Conservation (phyloP, 2,113 vertebrate genomes). For the Octodon degus region DNA sequence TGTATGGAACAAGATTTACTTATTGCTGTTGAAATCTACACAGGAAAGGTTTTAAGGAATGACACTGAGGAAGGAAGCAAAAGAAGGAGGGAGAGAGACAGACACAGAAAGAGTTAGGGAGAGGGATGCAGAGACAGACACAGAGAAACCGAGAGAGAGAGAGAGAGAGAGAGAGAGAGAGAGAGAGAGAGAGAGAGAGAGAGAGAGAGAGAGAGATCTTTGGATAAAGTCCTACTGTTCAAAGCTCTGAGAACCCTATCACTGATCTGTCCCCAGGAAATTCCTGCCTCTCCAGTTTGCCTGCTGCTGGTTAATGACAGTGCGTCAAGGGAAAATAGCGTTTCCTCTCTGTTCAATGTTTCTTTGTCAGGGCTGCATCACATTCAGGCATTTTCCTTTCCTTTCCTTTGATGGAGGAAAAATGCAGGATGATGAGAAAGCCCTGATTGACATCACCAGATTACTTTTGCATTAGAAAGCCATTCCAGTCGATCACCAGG, state of each 20-base stretch:
- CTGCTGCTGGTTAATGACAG: constrained; percentile 68
- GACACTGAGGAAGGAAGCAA: neutral
- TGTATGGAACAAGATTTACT: neutral
- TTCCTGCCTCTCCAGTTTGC: constrained; percentile 63
- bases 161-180: neutral
- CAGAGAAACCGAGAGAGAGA: neutral
- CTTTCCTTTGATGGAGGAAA: constrained; percentile 76
- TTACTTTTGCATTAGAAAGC: constrained; percentile 69
- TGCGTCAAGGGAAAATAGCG: constrained; percentile 71
- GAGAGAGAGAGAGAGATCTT: neutral
- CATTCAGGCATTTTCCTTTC: constrained; percentile 73
- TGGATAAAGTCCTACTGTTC: neutral
- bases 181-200: neutral
- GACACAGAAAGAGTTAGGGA: neutral
- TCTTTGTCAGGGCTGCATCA: constrained; percentile 66
- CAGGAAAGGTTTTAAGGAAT: neutral
- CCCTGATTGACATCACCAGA: constrained; percentile 61
- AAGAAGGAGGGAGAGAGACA: neutral
- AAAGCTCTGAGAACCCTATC: neutral
- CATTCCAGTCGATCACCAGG: constrained; percentile 29
- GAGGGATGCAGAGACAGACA: neutral
- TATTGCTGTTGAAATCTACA: neutral
- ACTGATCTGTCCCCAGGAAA: constrained; percentile 63
- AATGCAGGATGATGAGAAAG: constrained; percentile 72
- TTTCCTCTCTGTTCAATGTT: constrained; percentile 73